These are phyloP conservation scores for Drosophila suzukii DNA, from an alignment of 1,140 invertebrate species.

Conservation along the genomic window DNA sequence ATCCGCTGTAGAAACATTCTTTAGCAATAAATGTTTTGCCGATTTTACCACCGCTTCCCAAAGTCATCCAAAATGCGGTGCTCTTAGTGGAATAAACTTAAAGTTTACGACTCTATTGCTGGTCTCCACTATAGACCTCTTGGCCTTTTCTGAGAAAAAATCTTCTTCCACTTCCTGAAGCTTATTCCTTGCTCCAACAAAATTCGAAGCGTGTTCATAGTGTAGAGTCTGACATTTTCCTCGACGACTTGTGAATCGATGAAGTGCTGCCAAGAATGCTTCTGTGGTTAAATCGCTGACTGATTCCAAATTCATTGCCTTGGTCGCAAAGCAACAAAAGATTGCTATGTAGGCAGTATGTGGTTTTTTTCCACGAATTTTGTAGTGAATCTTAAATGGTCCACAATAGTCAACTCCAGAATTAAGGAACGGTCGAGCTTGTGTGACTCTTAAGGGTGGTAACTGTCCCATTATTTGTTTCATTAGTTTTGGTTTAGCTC, in stretches of 20 bases:
- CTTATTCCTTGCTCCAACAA: constrained; percentile 7
- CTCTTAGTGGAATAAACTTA: too few species aligned
- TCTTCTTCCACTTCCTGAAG: constrained; percentile 2
- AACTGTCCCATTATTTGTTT: too few species aligned
- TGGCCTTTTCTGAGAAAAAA: not conserved
- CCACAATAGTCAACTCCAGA: not conserved
- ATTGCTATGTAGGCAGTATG: not conserved
- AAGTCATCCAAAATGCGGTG: not conserved
- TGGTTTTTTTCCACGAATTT: not conserved
- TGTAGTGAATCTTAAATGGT: too few species aligned
- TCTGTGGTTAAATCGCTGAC: not conserved
- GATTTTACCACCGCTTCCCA: constrained; percentile 3
- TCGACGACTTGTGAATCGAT: constrained; percentile 4
- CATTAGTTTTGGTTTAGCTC: too few species aligned
- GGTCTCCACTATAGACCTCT: too few species aligned
- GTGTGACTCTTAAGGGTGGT: too few species aligned
- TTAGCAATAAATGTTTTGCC: constrained; percentile 2
- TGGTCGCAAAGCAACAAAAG: not conserved
- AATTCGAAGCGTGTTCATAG: too few species aligned
- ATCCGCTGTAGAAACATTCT: constrained; percentile 8
- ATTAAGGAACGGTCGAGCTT: too few species aligned
- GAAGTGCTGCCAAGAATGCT: constrained; percentile 4
- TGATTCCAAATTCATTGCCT: constrained; percentile 3
- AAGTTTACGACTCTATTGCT: too few species aligned
- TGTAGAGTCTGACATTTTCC: constrained; percentile 9